Conservation (phyloP, 2,113 vertebrate genomes). For the Lepidothrix coronata region DNA sequence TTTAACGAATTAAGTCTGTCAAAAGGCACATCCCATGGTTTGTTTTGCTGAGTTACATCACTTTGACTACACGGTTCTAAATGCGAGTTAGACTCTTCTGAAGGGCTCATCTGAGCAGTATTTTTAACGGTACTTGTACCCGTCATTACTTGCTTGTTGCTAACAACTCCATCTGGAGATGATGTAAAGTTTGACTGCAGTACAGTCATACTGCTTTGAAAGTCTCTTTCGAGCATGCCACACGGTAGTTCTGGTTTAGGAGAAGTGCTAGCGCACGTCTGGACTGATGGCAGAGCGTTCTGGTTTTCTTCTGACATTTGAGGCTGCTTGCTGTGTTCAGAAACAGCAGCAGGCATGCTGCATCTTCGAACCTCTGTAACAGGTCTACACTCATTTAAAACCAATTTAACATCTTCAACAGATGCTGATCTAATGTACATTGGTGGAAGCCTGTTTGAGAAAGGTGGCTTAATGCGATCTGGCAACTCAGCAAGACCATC, state of each 20-base stretch:
- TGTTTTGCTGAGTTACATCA: constrained; percentile 57
- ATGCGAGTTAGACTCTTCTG: constrained; percentile 44
- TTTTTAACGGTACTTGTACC: constrained; percentile 55
- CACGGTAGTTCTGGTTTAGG: constrained; percentile 68
- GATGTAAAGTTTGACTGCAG: constrained; percentile 53
- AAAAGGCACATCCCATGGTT: constrained; percentile 66
- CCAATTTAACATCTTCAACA: constrained; percentile 84
- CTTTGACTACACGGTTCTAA: constrained; percentile 65
- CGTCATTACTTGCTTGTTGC: constrained; percentile 64
- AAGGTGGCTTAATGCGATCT: constrained; percentile 75
- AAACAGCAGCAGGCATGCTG: constrained; percentile 69
- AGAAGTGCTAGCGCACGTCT: constrained; percentile 55
- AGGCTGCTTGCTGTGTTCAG: constrained; percentile 72
- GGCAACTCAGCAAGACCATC: constrained; percentile 79
- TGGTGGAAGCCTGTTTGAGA: constrained; percentile 75
- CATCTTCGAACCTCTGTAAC: constrained; percentile 76
- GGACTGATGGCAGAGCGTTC: not conserved
- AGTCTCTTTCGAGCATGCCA: constrained; percentile 67
- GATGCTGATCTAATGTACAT: constrained; percentile 85
- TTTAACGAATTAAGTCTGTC: constrained; percentile 66
- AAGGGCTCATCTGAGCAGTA: not conserved
- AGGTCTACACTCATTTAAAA: constrained; percentile 77
- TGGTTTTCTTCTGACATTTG: constrained; percentile 76
- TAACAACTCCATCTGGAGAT: constrained; percentile 48
- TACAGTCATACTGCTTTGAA: constrained; percentile 27